Evolutionary conservation across 2,113 vertebrate genomes (phyloP).

Genomic region (Prinia subflava): DNA sequence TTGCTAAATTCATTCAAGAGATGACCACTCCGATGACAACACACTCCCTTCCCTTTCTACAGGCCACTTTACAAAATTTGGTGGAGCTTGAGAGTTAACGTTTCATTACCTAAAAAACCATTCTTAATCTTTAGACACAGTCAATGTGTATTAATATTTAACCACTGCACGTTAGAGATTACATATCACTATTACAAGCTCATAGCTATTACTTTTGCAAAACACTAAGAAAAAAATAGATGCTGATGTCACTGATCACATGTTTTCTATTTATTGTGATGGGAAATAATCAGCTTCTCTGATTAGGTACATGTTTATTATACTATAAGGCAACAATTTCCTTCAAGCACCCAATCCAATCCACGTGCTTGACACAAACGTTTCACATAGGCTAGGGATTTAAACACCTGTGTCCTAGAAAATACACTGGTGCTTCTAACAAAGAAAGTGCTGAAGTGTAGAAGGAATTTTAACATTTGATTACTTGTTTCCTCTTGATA

Average conservation of each 20-base stretch:
- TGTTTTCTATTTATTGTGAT: constrained; percentile 21
- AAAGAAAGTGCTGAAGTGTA: neutral
- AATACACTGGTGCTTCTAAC: neutral
- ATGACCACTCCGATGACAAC: neutral
- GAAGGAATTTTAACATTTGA: constrained; percentile 19
- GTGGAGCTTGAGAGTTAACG: neutral
- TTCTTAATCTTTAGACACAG: constrained; percentile 44
- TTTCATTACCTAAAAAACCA: constrained; percentile 32
- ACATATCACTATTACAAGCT: constrained; percentile 9
- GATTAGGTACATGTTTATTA: constrained; percentile 25
- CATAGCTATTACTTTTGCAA: neutral
- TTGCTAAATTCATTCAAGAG: neutral
- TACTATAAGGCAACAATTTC: neutral
- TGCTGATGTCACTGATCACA: constrained; percentile 27
- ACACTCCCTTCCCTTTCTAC: neutral
- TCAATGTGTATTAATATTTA: constrained; percentile 56
- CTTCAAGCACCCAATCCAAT: neutral
- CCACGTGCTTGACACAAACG: neutral
- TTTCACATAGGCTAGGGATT: neutral
- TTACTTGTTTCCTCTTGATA: constrained; percentile 28
- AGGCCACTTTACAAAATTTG: neutral
- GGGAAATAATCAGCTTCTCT: constrained; percentile 17
- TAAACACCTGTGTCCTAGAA: neutral
- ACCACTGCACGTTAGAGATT: constrained; percentile 28
- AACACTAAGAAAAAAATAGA: constrained; percentile 2